Conservation (phyloP, 1,140 invertebrate species). For the Oncopodura yosiiana region DNA sequence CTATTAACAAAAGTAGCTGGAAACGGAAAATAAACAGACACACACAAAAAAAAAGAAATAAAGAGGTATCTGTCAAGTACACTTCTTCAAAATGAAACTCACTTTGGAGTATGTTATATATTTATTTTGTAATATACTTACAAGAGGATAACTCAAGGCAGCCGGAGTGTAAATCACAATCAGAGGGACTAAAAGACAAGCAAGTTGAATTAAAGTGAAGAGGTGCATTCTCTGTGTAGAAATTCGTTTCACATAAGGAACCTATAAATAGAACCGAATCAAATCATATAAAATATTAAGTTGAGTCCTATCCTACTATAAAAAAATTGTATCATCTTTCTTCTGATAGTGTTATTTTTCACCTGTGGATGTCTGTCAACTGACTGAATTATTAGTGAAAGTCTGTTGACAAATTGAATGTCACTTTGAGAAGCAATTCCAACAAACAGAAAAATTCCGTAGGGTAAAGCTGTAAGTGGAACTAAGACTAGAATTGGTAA, state of each 20-base stretch:
- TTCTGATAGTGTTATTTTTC: too few relatives aligned
- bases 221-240: slow-evolving; percentile 88
- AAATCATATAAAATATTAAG: too few relatives aligned
- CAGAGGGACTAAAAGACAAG: slow-evolving; percentile 68
- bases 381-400: slow-evolving; percentile 79
- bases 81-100: too few relatives aligned
- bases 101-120: too few relatives aligned
- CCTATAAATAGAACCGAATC: too few relatives aligned
- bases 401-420: slow-evolving; percentile 80
- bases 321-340: too few relatives aligned
- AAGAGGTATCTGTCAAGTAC: too few relatives aligned
- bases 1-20: too few relatives aligned
- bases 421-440: slow-evolving; percentile 84
- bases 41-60: too few relatives aligned
- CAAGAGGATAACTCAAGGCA: slow-evolving; percentile 82
- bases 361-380: slow-evolving; percentile 85
- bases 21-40: too few relatives aligned
- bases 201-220: slow-evolving; percentile 73
- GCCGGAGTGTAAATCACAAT: slow-evolving; percentile 78
- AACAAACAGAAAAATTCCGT: slow-evolving; percentile 95
- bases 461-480: slow-evolving; percentile 84
- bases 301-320: too few relatives aligned
- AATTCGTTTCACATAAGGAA: too few relatives aligned
- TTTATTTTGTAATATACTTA: slow-evolving; percentile 77
- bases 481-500: slow-evolving; percentile 66